Evolutionary conservation across 2,888 invertebrate species (phyloP), one percentile per base, ranked within the genome.

Genomic region (Eilema caniola): DNA sequence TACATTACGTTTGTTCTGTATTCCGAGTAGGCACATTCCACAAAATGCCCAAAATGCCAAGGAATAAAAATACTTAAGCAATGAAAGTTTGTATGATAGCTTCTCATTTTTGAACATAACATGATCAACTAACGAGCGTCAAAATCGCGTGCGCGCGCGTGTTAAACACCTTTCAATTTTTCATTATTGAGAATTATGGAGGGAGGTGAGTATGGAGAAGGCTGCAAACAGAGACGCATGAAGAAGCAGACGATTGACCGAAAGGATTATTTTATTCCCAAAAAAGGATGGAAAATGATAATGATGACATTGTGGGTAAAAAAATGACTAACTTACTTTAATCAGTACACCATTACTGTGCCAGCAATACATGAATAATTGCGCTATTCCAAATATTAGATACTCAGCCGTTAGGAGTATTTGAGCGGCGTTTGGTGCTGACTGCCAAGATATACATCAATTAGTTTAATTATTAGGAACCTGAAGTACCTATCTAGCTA

Each of bases 341-440:
- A 86, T 72, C 4, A 91, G 78, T 56, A 93, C 93, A 56, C 87
- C 89, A 66, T 93, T 93, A 76, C 95, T 93, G 65, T 94, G 94
- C 93, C 92, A 94, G 73, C 95, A 95, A 69, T 90, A 93, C 71
- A 92, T 73, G 70, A 93, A 94, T 1, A 95, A 83, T 78, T 94
- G 93, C 14, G 91, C 89, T 28, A 94, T 83, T 10, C 92, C 92
- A 74, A 94, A 95, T 56, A 92, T 71, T n/a, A 95, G 82, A 75
- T 92, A 95, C 77, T 94, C 93, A 0, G 92, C 92, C 85, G 91
- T 88, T 20, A 93, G 72, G 2, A 95, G 66, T 53, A 88, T 93
- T 74, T 94, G 93, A 2, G 89, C 86, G 0, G 91, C 79, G 65
- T 88, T 88, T 56, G 88, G 87, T 12, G 89, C 89, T 0, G 89